phyloP scores from a whole-genome alignment of 1,140 invertebrate species.

The Anoplophora glabripennis region DNA sequence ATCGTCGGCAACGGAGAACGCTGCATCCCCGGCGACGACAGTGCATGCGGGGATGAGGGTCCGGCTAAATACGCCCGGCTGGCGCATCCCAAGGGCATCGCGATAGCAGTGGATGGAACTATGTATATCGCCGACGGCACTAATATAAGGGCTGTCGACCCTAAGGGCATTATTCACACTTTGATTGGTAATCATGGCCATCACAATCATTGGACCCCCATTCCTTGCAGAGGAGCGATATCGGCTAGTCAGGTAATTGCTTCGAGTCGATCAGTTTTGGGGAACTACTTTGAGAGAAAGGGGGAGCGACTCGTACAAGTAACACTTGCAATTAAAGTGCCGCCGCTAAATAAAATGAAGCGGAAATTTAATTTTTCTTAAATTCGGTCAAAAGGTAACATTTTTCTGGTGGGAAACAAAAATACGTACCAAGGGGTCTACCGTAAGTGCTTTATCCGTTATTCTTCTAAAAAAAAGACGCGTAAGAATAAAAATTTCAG shows the following conservation, averaged over 20 bases:
- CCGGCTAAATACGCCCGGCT: conserved; percentile 85
- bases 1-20: conserved; percentile 94
- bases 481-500: no score
- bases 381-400: no score
- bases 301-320: no score
- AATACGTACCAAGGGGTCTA: no score
- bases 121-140: conserved; percentile 95
- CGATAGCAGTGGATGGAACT: conserved; percentile 84
- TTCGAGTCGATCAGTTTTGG: no score
- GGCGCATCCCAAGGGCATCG: conserved; percentile 94
- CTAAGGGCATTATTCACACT: conserved; percentile 89
- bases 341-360: no score
- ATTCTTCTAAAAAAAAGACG: no score
- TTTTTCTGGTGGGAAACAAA: no score
- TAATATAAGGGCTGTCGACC: conserved; percentile 88
- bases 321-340: no score
- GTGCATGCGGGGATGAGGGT: conserved; percentile 90
- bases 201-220: conserved; percentile 86
- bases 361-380: no score
- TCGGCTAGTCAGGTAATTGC: conserved; percentile 60
- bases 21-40: conserved; percentile 88
- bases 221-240: conserved; percentile 78
- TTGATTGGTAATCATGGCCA: conserved; percentile 89
- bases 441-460: no score
- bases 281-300: no score